Percentiles rank a stretch among this genome's conserved stretches.
phyloP scores from a whole-genome alignment of 2,888 invertebrate species.

The Acrocera orbiculus region DNA sequence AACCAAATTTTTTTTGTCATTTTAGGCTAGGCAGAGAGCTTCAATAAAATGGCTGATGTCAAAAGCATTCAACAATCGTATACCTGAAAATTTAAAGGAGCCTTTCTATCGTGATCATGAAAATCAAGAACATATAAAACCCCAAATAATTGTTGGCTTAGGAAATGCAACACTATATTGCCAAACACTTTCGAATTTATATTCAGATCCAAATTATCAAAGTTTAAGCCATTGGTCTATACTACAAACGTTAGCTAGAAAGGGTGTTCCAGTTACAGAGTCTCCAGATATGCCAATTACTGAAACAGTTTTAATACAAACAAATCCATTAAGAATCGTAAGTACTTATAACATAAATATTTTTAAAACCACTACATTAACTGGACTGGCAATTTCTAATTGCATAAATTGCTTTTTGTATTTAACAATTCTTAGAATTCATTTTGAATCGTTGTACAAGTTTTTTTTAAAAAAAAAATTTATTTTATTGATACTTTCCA shows the following conservation, averaged over 20 bases:
- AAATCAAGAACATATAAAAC: slow-evolving; percentile 87
- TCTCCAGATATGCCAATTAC: slow-evolving; percentile 76
- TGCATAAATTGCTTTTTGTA: no score
- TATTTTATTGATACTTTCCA: no score
- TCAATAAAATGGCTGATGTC: slow-evolving; percentile 92
- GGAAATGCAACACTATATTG: slow-evolving; percentile 92
- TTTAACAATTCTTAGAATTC: no score
- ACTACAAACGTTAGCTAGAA: slow-evolving; percentile 78
- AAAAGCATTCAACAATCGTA: slow-evolving; percentile 89
- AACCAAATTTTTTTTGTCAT: slow-evolving; percentile 21
- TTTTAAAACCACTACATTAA: no score
- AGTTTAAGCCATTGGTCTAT: slow-evolving; percentile 91
- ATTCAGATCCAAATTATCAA: slow-evolving; percentile 91
- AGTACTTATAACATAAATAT: slow-evolving; percentile 19
- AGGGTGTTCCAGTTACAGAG: slow-evolving; percentile 74
- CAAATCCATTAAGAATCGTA: slow-evolving; percentile 86
- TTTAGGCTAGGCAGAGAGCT: slow-evolving; percentile 89
- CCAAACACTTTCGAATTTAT: slow-evolving; percentile 83
- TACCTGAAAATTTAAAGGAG: slow-evolving; percentile 80
- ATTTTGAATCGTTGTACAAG: no score
- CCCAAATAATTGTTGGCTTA: slow-evolving; percentile 71
- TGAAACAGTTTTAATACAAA: slow-evolving; percentile 89
- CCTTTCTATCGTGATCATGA: slow-evolving; percentile 92
- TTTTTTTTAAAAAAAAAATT: no score
- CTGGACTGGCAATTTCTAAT: no score